Evolutionary conservation across 2,113 vertebrate genomes (phyloP).

Genomic region (Passer domesticus): DNA sequence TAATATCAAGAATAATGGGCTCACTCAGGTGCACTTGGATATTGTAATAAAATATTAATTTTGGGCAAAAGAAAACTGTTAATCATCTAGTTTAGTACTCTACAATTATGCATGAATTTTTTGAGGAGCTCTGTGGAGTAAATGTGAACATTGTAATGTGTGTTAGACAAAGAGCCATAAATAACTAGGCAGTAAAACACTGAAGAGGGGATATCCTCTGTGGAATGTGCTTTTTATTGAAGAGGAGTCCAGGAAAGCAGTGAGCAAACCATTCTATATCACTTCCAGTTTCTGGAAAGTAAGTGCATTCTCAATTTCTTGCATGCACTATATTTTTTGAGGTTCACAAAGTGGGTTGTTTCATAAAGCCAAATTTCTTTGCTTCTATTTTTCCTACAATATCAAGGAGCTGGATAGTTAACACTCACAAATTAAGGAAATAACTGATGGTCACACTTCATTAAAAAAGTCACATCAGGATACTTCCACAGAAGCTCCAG

Average conservation of each 20-base stretch:
- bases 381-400: not conserved
- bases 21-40: constrained; percentile 26
- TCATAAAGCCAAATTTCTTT: not conserved
- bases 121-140: not conserved
- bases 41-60: constrained; percentile 46
- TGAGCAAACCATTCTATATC: not conserved
- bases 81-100: not conserved
- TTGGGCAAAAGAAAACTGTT: not conserved
- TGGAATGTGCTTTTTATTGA: not conserved
- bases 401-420: not conserved
- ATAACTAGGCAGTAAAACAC: not conserved
- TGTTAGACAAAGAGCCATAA: not conserved
- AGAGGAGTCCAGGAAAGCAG: not conserved
- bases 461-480: not conserved
- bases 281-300: not conserved
- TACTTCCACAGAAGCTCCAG: not conserved
- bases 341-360: not conserved
- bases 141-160: not conserved
- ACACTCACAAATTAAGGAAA: not conserved
- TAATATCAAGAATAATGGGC: constrained; percentile 7
- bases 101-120: not conserved
- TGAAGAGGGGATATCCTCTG: not conserved
- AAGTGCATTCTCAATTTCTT: not conserved
- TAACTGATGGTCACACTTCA: not conserved
- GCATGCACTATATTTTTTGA: not conserved